Evolutionary conservation across 2,113 vertebrate species (phyloP), one percentile per base, ranked within the genome.

Genomic region (Hydrolagus affinis): DNA sequence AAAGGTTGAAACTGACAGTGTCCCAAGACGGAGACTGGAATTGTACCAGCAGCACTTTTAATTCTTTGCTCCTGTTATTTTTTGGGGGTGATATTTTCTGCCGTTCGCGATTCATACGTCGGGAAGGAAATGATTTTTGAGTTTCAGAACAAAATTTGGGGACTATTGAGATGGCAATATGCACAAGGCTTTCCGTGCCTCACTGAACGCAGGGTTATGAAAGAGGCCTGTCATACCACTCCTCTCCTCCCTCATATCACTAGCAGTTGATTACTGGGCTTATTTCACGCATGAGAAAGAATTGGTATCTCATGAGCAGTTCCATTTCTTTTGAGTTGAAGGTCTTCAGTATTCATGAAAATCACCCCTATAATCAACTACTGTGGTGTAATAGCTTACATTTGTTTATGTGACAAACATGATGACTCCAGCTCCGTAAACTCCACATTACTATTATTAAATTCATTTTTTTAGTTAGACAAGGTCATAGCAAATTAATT

Each of bases 331-430:
- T 83, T 83, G 78, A 83, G 78, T 68, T 83, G 78, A 66, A 66
- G 78, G 78, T 83, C 66, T 83, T 83, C 78, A 83, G 66, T 83
- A 83, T 83, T 83, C 78, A 83, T 83, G 78, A 83, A 83, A 83
- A 68, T 83, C 78, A 66, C 17, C 30, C 60, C 78, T 66, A 66
- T 83, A 83, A 83, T 83, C 64, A 83, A 83, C 78, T 62, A 15
- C 78, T 83, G 64, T 83, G 78, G 78, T 83, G 15, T 68, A 83
- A 83, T 83, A 66, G 78, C 62, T 30, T 66, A 83, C 78, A 83
- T 83, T 83, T 83, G 78, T 83, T 83, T 83, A 32, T 83, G 11
- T 83, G 78, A 83, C 78, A 83, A 28, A 30, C 78, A 83, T 15
- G 3, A 68, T 83, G 62, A 83, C 62, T 83, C 21, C 78, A 83